Conservation (phyloP, 2,888 invertebrate genomes). For the Nemotelus nigrinus region DNA sequence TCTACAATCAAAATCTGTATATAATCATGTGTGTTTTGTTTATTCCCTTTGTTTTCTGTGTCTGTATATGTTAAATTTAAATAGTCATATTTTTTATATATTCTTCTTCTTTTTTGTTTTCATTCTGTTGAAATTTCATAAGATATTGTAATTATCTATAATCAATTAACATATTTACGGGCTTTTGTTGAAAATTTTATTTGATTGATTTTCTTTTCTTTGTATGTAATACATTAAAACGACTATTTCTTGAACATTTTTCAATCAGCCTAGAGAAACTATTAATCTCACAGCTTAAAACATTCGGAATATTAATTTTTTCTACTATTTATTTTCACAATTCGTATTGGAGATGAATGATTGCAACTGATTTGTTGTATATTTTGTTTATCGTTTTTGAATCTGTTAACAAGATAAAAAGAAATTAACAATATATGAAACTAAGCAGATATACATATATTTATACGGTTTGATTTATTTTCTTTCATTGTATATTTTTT, state of each 20-base stretch:
- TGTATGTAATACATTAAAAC: neutral
- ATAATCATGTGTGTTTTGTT: slow-evolving; percentile 14
- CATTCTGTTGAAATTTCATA: neutral
- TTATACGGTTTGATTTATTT: no score
- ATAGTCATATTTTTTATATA: neutral
- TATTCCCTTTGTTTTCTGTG: no score
- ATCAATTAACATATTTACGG: slow-evolving; percentile 25
- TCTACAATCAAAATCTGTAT: slow-evolving; percentile 4
- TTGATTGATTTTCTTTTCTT: slow-evolving; percentile 10
- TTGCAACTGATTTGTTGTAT: neutral
- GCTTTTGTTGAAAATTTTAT: neutral
- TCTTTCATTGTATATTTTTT: neutral
- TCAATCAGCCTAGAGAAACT: neutral
- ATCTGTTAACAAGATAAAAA: no score
- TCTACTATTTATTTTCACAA: no score
- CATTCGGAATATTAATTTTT: neutral
- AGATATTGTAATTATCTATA: neutral
- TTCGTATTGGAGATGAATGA: neutral
- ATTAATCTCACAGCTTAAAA: slow-evolving; percentile 37
- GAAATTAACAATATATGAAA: no score
- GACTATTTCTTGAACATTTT: neutral
- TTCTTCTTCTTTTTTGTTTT: slow-evolving; percentile 14
- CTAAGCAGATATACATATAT: no score
- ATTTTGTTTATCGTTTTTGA: neutral
- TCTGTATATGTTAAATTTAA: neutral